phyloP scores from a whole-genome alignment of 2,888 invertebrate genomes.

The Myathropa florea region DNA sequence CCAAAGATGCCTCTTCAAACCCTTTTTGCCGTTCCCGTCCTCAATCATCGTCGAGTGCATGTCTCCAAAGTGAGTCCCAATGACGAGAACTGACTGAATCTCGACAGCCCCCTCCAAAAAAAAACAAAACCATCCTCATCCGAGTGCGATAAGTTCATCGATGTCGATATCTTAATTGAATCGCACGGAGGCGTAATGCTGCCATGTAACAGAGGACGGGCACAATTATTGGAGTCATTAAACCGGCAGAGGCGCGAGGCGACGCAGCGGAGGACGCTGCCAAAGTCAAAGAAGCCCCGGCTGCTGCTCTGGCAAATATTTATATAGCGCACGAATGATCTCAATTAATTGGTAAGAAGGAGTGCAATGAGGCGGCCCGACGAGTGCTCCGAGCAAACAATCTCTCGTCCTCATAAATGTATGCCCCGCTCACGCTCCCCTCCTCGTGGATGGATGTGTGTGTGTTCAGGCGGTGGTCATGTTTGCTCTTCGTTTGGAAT shows the following conservation, averaged over 20 bases:
- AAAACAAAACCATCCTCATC: not conserved
- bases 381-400: slow-evolving; percentile 43
- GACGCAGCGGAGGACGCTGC: slow-evolving; percentile 23
- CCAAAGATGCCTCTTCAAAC: slow-evolving; percentile 12
- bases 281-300: not conserved
- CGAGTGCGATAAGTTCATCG: slow-evolving; percentile 58
- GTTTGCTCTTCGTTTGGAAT: slow-evolving; percentile 62
- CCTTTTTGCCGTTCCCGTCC: too few species aligned
- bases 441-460: not conserved
- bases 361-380: slow-evolving; percentile 49
- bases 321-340: slow-evolving; percentile 69
- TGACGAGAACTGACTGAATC: too few species aligned
- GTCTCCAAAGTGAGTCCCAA: slow-evolving; percentile 39
- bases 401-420: slow-evolving; percentile 39
- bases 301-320: slow-evolving; percentile 58
- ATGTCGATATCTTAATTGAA: slow-evolving; percentile 70
- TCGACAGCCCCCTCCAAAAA: slow-evolving; percentile 10
- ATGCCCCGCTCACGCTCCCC: slow-evolving; percentile 21
- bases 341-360: slow-evolving; percentile 65
- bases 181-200: slow-evolving; percentile 70
- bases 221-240: slow-evolving; percentile 68
- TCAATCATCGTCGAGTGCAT: not conserved
- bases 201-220: slow-evolving; percentile 68
- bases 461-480: slow-evolving; percentile 44
- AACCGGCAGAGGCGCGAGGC: slow-evolving; percentile 52